Evolutionary conservation across 2,113 vertebrate species (phyloP), one percentile per base, ranked within the genome.

Genomic region (Geococcyx californianus): DNA sequence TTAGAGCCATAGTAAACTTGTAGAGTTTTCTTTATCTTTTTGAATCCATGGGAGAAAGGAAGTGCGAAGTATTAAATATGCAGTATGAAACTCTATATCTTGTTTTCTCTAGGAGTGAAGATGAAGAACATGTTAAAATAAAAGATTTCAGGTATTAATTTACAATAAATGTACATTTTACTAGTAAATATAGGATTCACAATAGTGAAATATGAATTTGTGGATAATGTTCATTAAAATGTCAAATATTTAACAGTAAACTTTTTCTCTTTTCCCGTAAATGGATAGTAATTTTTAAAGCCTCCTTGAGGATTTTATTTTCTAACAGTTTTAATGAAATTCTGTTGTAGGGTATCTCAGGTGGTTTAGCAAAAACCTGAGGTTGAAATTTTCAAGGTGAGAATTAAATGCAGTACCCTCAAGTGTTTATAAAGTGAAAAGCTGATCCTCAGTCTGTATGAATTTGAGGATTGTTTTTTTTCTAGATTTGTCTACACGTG

Each of bases 91-190:
- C 13, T 72, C 29, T 84, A 0, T 87, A 4, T 88, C 63, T 97
- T 89, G 38, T 94, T 94, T 93, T 79, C 73, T 95, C n/a, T 96
- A 99, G 99, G 97, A 98, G 97, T 79, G 98, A 99, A 97, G 98
- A 97, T 90, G 98, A 98, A 31, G 98, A 99, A 87, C 98, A 98
- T 69, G 95, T 98, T 74, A 99, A 99, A 98, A 97, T 98, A 29
- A 99, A 99, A 95, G 98, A 99, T 95, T 98, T 98, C 97, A 98
- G 98, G 98, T 99, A 98, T 52, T 76, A 47, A 82, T 56, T 89
- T 82, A 52, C 25, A 92, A n/a, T 23, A 85, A 24, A 73, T 90
- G 29, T 63, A 49, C 0, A 2, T 44, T 86, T 90, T 93, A 28
- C 28, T 87, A 16, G 21, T 72, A 62, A 72, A 69, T 64, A 24